A percentile compares a stretch with the other conserved stretches of the same genome.
Conservation (phyloP, 2,113 vertebrate species). For the Gyps fulvus region DNA sequence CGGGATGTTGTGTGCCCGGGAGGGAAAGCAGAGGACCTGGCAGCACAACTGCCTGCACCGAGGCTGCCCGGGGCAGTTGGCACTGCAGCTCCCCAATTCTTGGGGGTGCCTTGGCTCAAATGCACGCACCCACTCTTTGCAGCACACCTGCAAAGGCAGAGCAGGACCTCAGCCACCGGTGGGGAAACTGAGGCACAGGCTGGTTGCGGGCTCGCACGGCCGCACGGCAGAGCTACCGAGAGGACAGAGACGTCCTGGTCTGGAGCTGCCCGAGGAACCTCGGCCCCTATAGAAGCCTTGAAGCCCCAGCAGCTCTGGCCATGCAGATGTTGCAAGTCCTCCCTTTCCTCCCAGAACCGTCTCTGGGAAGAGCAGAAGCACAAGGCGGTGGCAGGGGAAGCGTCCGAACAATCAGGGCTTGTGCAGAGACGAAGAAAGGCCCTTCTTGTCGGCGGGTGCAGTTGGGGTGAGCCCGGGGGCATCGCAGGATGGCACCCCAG, state of each 20-base stretch:
- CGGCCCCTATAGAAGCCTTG: background rate
- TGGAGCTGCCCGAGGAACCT: background rate
- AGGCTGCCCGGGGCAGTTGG: background rate
- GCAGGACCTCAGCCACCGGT: background rate
- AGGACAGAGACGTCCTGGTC: background rate
- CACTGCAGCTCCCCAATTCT: background rate
- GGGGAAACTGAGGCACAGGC: background rate
- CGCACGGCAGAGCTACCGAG: background rate
- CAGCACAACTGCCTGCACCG: background rate
- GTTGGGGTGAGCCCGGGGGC: slow-evolving; percentile 14
- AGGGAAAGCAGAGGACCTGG: background rate
- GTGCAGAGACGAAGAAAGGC: slow-evolving; percentile 66
- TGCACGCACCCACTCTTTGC: background rate
- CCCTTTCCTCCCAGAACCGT: background rate
- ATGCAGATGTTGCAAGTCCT: background rate
- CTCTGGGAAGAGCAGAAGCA: slow-evolving; percentile 18
- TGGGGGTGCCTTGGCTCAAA: background rate
- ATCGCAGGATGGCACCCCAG: slow-evolving; percentile 72
- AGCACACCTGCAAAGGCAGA: background rate
- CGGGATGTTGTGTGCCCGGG: accelerated
- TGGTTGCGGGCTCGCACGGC: background rate
- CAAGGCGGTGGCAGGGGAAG: background rate
- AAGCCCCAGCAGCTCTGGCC: background rate
- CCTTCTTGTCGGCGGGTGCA: slow-evolving; percentile 48
- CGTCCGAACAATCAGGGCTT: slow-evolving; percentile 45